A percentile compares a stretch with the other conserved stretches of the same genome.
Conservation (phyloP, 2,113 vertebrate genomes). For the Neotoma lepida region DNA sequence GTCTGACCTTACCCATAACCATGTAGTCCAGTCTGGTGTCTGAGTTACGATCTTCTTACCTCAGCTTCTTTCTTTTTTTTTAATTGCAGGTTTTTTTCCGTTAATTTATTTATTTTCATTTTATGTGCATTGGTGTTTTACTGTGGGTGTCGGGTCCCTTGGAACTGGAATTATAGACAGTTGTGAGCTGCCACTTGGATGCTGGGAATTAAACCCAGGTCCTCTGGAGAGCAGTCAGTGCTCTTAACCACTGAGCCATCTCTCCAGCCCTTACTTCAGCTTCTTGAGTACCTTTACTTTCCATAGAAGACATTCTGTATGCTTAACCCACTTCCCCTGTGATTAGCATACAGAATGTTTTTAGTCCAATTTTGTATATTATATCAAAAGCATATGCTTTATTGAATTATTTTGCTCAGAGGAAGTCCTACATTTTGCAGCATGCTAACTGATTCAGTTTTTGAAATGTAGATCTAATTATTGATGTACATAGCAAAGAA, state of each 20-base stretch:
- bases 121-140: too few species aligned
- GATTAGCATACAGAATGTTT: slow-evolving; percentile 26
- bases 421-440: slow-evolving; percentile 13
- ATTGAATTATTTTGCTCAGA: slow-evolving; percentile 21
- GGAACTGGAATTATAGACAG: too few species aligned
- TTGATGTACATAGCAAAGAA: slow-evolving; percentile 6
- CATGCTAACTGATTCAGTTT: neutral
- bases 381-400: neutral
- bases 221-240: too few species aligned
- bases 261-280: neutral
- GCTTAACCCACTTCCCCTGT: neutral
- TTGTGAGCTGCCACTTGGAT: too few species aligned
- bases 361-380: neutral
- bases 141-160: too few species aligned
- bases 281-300: neutral
- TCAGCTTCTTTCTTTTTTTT: too few species aligned
- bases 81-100: too few species aligned
- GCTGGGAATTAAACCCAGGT: too few species aligned
- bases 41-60: neutral
- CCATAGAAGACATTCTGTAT: neutral
- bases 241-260: too few species aligned
- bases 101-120: too few species aligned
- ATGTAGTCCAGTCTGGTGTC: neutral
- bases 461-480: slow-evolving; percentile 37
- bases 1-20: neutral